Evolutionary conservation across 1,140 invertebrate genomes (phyloP).

Genomic region (Drosophila trapezifrons): DNA sequence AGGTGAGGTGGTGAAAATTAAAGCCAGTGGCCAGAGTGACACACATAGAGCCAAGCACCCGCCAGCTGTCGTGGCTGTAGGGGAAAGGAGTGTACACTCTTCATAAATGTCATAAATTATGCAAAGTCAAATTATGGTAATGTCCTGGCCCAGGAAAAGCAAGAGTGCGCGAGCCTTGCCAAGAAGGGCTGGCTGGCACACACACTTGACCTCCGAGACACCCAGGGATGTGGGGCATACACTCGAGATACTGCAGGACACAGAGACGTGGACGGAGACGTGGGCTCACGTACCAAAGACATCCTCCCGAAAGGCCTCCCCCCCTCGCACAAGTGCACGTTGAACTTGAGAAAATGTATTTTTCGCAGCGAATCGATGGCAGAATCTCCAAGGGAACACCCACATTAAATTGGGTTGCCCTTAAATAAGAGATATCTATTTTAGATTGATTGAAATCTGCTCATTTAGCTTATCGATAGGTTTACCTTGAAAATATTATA

Average conservation of each 20-base stretch:
- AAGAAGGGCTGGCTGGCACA: conserved; percentile 32
- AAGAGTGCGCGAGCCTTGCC: conserved; percentile 42
- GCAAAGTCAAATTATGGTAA: conserved; percentile 64
- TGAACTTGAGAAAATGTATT: conserved; percentile 68
- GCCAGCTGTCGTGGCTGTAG: conserved; percentile 1
- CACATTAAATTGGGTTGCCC: conserved; percentile 8
- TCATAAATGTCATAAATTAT: conserved; percentile 46
- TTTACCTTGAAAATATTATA: no score
- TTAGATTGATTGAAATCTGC: neutral
- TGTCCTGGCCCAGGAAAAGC: conserved; percentile 45
- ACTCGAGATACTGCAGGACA: conserved; percentile 30
- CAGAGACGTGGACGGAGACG: conserved; percentile 52
- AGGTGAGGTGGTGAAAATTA: conserved; percentile 19
- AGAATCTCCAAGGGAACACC: neutral
- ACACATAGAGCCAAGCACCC: conserved; percentile 24
- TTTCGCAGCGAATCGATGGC: conserved; percentile 10
- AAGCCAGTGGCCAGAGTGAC: conserved; percentile 43
- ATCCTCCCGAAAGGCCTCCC: conserved; percentile 13
- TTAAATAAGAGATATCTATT: neutral
- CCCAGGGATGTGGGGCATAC: conserved; percentile 24
- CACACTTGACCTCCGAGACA: conserved; percentile 40
- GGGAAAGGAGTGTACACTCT: neutral
- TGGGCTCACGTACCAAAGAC: conserved; percentile 37
- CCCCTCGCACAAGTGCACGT: conserved; percentile 58
- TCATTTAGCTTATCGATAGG: neutral